Percentiles rank a stretch among this genome's conserved stretches.
Conservation (phyloP, 2,113 vertebrate species). For the Meleagris gallopavo region DNA sequence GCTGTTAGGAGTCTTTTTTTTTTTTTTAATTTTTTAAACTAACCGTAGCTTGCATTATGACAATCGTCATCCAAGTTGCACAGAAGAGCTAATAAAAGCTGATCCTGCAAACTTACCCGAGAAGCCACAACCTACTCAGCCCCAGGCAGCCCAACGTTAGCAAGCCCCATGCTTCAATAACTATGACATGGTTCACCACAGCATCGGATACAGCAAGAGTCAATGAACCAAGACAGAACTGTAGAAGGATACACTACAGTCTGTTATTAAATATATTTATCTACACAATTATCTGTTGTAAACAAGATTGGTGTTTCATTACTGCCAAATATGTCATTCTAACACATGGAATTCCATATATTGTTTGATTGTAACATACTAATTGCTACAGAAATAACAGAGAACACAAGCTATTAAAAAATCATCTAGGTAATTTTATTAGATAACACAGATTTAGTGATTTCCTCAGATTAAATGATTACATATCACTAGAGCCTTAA, state of each 20-base stretch:
- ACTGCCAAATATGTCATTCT: not conserved
- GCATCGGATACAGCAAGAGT: not conserved
- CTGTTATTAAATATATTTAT: not conserved
- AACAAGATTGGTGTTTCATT: not conserved
- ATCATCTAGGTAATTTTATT: not conserved
- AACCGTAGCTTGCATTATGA: fast-evolving
- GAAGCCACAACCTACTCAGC: not conserved
- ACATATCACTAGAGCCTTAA: not conserved
- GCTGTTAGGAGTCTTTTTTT: fast-evolving
- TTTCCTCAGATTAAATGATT: not conserved
- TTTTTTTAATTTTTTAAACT: no score
- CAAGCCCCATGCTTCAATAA: not conserved
- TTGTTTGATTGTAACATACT: not conserved
- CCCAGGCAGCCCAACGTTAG: not conserved
- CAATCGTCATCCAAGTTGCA: not conserved
- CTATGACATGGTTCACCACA: not conserved
- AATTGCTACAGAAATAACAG: not conserved
- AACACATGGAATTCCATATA: not conserved
- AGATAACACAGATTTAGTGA: not conserved
- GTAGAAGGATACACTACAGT: not conserved
- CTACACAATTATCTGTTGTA: not conserved
- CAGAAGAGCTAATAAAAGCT: not conserved
- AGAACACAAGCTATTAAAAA: not conserved
- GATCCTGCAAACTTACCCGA: not conserved
- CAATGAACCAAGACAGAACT: not conserved